Evolutionary conservation across 1,140 invertebrate species (phyloP).

Genomic region (Thereuonema tuberculata): DNA sequence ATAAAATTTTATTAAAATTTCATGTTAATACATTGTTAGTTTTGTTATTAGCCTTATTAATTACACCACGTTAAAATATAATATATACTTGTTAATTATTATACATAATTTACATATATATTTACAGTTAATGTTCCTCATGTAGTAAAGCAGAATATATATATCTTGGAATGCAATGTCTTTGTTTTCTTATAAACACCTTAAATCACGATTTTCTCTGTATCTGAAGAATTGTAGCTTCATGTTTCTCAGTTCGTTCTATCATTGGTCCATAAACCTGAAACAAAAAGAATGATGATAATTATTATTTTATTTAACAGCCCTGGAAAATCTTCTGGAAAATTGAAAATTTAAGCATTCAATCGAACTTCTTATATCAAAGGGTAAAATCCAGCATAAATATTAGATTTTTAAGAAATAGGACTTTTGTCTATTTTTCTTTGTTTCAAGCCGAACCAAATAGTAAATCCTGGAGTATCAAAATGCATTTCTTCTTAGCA

Average conservation of each 20-base stretch:
- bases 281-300: no score
- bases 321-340: not conserved
- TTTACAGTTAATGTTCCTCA: not conserved
- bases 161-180: not conserved
- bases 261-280: conserved; percentile 50
- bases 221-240: conserved; percentile 16
- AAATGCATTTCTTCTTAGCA: no score
- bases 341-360: not conserved
- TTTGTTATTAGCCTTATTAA: no score
- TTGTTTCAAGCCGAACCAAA: not conserved
- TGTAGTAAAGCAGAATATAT: not conserved
- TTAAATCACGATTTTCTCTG: not conserved
- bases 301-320: conserved; percentile 9
- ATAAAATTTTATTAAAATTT: no score
- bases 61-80: no score
- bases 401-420: not conserved
- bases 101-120: not conserved
- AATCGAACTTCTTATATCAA: not conserved
- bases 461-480: no score
- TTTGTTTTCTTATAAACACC: not conserved
- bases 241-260: conserved; percentile 37
- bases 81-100: not conserved
- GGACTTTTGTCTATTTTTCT: not conserved
- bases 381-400: no score
- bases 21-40: no score